These are phyloP conservation scores for Bufo gargarizans DNA, from an alignment of 2,113 vertebrate species.

Conservation along the genomic window DNA sequence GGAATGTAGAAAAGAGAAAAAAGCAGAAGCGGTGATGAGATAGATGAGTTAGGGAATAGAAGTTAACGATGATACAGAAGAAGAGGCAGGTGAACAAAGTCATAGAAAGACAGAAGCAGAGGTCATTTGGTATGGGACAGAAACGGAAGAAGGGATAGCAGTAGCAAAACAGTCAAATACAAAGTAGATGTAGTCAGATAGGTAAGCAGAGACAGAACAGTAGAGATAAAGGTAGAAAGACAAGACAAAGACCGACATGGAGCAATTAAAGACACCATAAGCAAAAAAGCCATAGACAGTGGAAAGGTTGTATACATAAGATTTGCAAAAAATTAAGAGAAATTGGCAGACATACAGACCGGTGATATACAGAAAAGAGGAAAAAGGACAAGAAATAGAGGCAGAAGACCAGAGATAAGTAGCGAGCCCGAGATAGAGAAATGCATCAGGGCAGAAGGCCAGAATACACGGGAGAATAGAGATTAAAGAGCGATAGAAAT, in stretches of 20 bases:
- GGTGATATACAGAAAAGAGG: neutral
- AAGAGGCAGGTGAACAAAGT: neutral
- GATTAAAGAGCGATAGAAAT: neutral
- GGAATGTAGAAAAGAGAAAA: too few relatives aligned
- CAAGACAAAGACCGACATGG: neutral
- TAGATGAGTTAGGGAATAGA: neutral
- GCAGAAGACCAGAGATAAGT: neutral
- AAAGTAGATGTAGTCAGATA: neutral
- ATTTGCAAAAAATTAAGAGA: neutral
- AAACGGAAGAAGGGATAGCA: neutral
- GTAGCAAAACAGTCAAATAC: neutral
- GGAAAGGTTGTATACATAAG: neutral
- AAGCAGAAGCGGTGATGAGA: conserved; percentile 9
- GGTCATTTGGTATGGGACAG: neutral
- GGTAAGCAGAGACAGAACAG: neutral
- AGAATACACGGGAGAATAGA: neutral
- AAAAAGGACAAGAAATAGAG: neutral
- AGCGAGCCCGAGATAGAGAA: neutral
- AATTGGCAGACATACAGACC: neutral
- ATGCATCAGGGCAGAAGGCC: neutral
- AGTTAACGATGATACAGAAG: neutral
- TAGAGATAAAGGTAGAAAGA: conserved; percentile 2
- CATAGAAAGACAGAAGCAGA: neutral
- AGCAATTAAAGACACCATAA: neutral
- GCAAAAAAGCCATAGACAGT: neutral